Percentiles rank a stretch among this genome's conserved stretches.
phyloP scores from a whole-genome alignment of 2,797 vertebrate genomes.

The Acestrorhynchus altus region DNA sequence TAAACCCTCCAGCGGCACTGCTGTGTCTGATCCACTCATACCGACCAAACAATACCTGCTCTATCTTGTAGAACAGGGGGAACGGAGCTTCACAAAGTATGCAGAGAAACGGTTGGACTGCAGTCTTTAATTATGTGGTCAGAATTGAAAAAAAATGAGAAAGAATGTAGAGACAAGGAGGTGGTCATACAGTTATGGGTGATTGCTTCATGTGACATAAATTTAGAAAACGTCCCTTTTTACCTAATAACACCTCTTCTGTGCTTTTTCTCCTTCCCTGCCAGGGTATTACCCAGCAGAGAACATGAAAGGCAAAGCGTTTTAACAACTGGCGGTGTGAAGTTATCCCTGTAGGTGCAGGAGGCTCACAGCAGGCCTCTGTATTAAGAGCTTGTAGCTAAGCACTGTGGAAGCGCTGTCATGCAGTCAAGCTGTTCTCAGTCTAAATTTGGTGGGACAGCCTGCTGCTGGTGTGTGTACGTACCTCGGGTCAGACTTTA shows the following conservation, averaged over 20 bases:
- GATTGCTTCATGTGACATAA: background rate
- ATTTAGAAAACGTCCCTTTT: background rate
- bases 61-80: too few relatives aligned
- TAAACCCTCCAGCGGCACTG: too few relatives aligned
- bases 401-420: slow-evolving; percentile 6
- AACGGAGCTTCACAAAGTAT: too few relatives aligned
- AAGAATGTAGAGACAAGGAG: too few relatives aligned
- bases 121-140: too few relatives aligned
- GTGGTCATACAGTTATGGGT: too few relatives aligned
- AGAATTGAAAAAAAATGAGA: too few relatives aligned
- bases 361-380: background rate
- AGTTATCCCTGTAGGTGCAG: background rate
- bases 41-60: too few relatives aligned
- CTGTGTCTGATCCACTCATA: too few relatives aligned
- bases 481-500: slow-evolving; percentile 82
- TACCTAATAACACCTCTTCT: background rate
- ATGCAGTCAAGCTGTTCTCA: slow-evolving; percentile 16
- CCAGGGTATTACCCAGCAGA: background rate
- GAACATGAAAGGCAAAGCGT: background rate
- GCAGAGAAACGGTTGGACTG: too few relatives aligned
- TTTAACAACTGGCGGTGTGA: background rate
- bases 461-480: slow-evolving; percentile 61
- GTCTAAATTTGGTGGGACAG: slow-evolving; percentile 3
- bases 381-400: slow-evolving; percentile 6
- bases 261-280: background rate